Evolutionary conservation across 2,888 invertebrate genomes (phyloP).

Genomic region (Nomada flava): DNA sequence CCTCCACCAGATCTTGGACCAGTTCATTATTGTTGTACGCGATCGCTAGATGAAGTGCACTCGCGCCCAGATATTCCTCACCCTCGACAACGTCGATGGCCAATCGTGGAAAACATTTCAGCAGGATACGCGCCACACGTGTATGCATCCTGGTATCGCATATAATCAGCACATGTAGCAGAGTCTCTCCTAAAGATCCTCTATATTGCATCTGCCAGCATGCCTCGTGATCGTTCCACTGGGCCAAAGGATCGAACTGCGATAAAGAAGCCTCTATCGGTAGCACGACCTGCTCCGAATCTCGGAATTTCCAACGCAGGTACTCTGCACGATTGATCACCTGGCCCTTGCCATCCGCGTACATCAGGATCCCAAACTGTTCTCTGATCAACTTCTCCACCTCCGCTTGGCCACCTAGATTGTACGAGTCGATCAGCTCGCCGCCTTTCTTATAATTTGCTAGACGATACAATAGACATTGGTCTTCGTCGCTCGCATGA

Average conservation of each 20-base stretch:
- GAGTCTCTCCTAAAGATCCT: conserved; percentile 97
- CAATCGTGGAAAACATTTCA: conserved; percentile 96
- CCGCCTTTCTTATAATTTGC: conserved; percentile 97
- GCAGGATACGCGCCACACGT: conserved; percentile 93
- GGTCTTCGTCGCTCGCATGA: conserved; percentile 93
- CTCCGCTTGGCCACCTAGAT: conserved; percentile 92
- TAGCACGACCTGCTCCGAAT: conserved; percentile 91
- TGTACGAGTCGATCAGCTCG: conserved; percentile 94
- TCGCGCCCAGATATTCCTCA: conserved; percentile 98
- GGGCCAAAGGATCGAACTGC: conserved; percentile 93
- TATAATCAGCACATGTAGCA: conserved; percentile 97
- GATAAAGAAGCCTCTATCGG: conserved; percentile 95
- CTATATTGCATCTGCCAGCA: conserved; percentile 99
- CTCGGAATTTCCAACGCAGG: conserved; percentile 95
- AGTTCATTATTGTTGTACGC: conserved; percentile 98
- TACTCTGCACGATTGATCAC: conserved; percentile 95
- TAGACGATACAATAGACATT: conserved; percentile 93
- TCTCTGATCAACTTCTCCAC: conserved; percentile 94
- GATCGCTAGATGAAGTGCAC: conserved; percentile 97
- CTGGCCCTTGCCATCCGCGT: conserved; percentile 93
- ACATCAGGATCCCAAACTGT: conserved; percentile 95
- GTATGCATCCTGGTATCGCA: conserved; percentile 95
- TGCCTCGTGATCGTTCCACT: conserved; percentile 96
- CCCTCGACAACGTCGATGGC: conserved; percentile 97
- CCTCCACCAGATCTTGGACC: conserved; percentile 96